phyloP scores from a whole-genome alignment of 2,113 vertebrate species.

The Brachypteracias leptosomus region DNA sequence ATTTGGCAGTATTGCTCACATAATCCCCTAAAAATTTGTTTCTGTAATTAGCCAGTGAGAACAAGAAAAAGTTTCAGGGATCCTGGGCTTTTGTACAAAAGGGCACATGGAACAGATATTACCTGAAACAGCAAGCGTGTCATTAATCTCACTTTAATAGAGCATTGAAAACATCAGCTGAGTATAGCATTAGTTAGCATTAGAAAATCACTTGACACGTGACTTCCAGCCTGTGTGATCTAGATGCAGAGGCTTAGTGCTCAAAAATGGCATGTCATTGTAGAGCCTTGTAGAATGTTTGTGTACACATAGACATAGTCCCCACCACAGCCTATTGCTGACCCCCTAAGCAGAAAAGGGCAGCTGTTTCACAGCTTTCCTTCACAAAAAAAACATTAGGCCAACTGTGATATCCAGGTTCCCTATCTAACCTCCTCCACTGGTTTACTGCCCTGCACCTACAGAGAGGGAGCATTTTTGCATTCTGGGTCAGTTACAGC shows the following conservation, averaged over 20 bases:
- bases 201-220: not conserved
- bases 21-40: not conserved
- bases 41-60: not conserved
- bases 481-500: not conserved
- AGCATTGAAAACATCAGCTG: not conserved
- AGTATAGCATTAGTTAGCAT: not conserved
- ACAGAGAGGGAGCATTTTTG: not conserved
- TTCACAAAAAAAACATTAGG: not conserved
- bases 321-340: not conserved
- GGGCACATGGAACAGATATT: not conserved
- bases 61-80: not conserved
- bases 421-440: not conserved
- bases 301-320: fast-evolving
- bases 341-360: not conserved
- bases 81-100: not conserved
- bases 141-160: not conserved
- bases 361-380: not conserved
- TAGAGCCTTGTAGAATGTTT: not conserved
- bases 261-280: not conserved
- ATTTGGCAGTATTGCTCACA: not conserved
- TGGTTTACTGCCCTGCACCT: not conserved
- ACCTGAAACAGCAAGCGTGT: not conserved
- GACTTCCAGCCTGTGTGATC: not conserved
- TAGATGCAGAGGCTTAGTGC: not conserved
- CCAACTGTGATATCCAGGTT: not conserved